phyloP scores from a whole-genome alignment of 2,888 invertebrate species.

The Ametastegia equiseti region DNA sequence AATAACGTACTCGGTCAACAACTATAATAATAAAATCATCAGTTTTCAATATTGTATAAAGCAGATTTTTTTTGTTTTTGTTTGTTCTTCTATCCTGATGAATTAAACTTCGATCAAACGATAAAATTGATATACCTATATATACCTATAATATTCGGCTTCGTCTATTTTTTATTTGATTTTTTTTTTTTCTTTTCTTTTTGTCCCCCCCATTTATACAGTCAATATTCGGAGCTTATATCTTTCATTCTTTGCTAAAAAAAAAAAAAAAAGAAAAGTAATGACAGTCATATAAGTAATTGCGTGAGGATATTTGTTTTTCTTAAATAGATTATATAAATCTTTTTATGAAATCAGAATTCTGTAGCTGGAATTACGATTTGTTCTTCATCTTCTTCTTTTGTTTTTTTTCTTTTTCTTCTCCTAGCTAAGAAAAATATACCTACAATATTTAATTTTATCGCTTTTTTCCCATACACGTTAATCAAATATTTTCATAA shows the following conservation, averaged over 20 bases:
- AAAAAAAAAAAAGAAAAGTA: not conserved
- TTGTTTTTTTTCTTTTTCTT: no score
- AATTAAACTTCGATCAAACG: not conserved
- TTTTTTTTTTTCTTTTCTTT: not conserved
- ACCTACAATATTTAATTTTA: not conserved
- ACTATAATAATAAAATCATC: not conserved
- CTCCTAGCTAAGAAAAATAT: constrained; percentile 22
- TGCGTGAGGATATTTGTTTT: no score
- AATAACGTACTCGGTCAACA: constrained; percentile 19
- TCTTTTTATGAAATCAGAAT: constrained; percentile 17
- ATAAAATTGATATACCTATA: not conserved
- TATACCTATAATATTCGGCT: constrained; percentile 8
- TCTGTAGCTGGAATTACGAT: constrained; percentile 16
- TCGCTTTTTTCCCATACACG: not conserved
- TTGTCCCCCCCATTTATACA: not conserved
- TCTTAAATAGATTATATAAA: no score
- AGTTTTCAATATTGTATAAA: constrained; percentile 3
- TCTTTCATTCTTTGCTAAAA: no score
- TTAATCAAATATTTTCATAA: not conserved
- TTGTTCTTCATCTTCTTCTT: no score
- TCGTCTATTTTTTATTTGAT: not conserved
- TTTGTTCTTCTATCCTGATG: no score
- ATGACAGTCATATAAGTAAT: not conserved
- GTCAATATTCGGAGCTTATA: not conserved
- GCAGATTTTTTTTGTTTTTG: not conserved